Evolutionary conservation across 2,113 vertebrate species (phyloP).

Genomic region (Chascanopsetta lugubris): DNA sequence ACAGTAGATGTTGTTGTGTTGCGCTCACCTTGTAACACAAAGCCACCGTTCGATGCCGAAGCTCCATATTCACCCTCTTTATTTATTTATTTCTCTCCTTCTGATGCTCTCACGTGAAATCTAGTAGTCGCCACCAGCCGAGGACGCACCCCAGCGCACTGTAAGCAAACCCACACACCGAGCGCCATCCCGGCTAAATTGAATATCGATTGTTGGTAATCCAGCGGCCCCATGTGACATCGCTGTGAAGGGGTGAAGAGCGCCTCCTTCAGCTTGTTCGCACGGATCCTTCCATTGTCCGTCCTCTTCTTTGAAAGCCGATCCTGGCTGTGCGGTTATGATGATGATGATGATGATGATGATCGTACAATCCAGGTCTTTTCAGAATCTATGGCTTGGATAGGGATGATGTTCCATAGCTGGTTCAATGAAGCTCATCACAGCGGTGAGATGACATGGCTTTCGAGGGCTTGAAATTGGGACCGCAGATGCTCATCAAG

Average conservation of each 20-base stretch:
- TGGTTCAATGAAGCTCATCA: slow-evolving; percentile 61
- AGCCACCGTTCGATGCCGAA: neutral
- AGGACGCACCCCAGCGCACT: slow-evolving; percentile 28
- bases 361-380: slow-evolving; percentile 25
- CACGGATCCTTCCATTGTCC: slow-evolving; percentile 32
- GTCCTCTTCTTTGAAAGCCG: slow-evolving; percentile 32
- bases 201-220: slow-evolving; percentile 69
- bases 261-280: slow-evolving; percentile 40
- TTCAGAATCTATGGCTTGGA: neutral
- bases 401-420: slow-evolving; percentile 27
- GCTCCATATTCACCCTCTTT: neutral
- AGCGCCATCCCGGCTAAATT: slow-evolving; percentile 51
- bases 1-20: neutral
- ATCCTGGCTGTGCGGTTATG: slow-evolving; percentile 40
- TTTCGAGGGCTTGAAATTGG: slow-evolving; percentile 66
- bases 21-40: neutral
- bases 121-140: slow-evolving; percentile 11
- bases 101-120: slow-evolving; percentile 9
- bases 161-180: slow-evolving; percentile 29
- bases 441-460: slow-evolving; percentile 58
- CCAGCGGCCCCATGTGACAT: slow-evolving; percentile 47
- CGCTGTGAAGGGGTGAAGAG: slow-evolving; percentile 39
- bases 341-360: too few relatives aligned
- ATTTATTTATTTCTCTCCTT: neutral
- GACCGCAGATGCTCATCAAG: slow-evolving; percentile 72